Percentiles rank a stretch among this genome's conserved stretches.
Conservation (phyloP, 1,140 invertebrate genomes). For the Mycetomoellerius zeteki region DNA sequence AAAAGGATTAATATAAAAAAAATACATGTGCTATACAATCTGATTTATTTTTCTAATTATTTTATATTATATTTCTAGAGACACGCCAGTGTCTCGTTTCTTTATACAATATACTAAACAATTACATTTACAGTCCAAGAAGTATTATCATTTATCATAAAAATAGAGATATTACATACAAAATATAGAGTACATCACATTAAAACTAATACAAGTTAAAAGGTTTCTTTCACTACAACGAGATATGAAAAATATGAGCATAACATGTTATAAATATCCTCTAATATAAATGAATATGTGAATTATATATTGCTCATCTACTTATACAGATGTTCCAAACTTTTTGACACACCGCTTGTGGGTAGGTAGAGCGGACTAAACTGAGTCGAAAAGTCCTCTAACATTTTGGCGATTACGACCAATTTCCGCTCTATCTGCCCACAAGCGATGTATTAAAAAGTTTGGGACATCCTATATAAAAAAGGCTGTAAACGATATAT, state of each 20-base stretch:
- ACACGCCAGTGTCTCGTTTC: not conserved
- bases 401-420: too few relatives aligned
- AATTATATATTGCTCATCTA: conserved; percentile 9
- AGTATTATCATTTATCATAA: conserved; percentile 17
- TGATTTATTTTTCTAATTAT: conserved; percentile 29
- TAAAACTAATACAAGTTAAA: conserved; percentile 7
- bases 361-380: too few relatives aligned
- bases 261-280: conserved; percentile 12
- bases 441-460: too few relatives aligned
- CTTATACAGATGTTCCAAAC: not conserved
- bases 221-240: not conserved
- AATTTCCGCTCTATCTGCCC: too few relatives aligned
- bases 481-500: too few relatives aligned
- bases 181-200: not conserved
- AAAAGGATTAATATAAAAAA: not conserved
- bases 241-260: conserved; percentile 17
- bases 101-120: not conserved
- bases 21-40: not conserved
- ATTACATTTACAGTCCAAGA: not conserved
- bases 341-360: too few relatives aligned
- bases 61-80: conserved; percentile 3
- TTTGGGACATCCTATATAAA: too few relatives aligned
- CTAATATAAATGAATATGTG: conserved; percentile 18
- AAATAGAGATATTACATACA: conserved; percentile 11
- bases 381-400: too few relatives aligned